phyloP scores from a whole-genome alignment of 2,888 invertebrate genomes.

The Melipona bicolor region DNA sequence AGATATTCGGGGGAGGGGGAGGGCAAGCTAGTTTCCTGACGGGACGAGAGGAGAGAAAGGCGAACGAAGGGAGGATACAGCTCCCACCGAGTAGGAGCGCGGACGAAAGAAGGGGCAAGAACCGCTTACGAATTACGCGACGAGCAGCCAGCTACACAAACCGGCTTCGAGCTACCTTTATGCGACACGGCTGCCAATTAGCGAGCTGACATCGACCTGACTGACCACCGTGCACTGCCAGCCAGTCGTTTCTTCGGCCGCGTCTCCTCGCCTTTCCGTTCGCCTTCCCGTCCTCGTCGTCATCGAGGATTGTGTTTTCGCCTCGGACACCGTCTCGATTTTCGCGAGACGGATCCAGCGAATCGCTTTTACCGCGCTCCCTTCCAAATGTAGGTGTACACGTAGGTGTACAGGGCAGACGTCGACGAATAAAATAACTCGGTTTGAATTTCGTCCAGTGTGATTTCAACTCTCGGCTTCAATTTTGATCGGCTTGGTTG shows the following conservation, averaged over 20 bases:
- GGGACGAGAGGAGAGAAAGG: constrained; percentile 26
- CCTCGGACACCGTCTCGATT: too few species aligned
- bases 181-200: constrained; percentile 84
- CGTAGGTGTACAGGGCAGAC: too few species aligned
- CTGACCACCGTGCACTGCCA: constrained; percentile 80
- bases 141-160: constrained; percentile 79
- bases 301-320: constrained; percentile 10
- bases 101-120: constrained; percentile 70
- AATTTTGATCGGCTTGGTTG: too few species aligned
- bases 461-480: background rate
- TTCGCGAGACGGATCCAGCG: too few species aligned
- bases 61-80: constrained; percentile 32
- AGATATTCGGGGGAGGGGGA: constrained; percentile 18
- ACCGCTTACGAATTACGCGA: constrained; percentile 83
- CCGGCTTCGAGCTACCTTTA: constrained; percentile 81
- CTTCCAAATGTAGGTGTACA: too few species aligned
- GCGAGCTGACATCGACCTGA: constrained; percentile 82
- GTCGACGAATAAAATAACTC: too few species aligned
- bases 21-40: background rate
- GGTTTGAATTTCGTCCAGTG: background rate
- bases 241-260: constrained; percentile 69
- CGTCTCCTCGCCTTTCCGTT: constrained; percentile 54
- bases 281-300: constrained; percentile 43
- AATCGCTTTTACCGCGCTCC: too few species aligned
- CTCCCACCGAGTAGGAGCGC: constrained; percentile 27